Evolutionary conservation across 1,140 invertebrate species (phyloP).

Genomic region (Dendrolimus punctatus): DNA sequence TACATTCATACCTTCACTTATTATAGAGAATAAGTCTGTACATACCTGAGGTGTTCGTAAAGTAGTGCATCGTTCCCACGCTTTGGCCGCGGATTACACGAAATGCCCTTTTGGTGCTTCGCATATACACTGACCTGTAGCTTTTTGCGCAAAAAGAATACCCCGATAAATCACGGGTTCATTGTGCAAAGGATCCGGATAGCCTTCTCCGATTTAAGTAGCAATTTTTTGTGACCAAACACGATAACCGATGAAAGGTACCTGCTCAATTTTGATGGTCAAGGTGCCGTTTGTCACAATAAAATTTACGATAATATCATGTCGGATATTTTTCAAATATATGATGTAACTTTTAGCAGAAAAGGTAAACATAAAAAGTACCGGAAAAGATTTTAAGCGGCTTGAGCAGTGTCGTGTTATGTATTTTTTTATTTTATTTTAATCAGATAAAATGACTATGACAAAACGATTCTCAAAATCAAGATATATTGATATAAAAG

Average conservation of each 20-base stretch:
- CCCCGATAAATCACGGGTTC: slow-evolving; percentile 59
- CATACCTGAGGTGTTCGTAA: no score
- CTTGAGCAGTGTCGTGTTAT: no score
- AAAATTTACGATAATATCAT: slow-evolving; percentile 49
- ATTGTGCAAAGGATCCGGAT: slow-evolving; percentile 43
- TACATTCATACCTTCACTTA: no score
- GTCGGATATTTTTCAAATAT: neutral
- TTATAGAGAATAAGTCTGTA: no score
- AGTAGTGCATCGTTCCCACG: slow-evolving; percentile 50
- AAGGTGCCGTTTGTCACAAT: slow-evolving; percentile 64
- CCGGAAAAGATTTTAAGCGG: no score
- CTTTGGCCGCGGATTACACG: slow-evolving; percentile 50
- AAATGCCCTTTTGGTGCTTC: slow-evolving; percentile 65
- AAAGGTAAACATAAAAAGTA: no score
- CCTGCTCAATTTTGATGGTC: slow-evolving; percentile 61
- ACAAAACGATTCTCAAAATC: no score
- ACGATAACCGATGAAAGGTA: slow-evolving; percentile 52
- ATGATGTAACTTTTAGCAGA: no score
- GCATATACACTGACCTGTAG: slow-evolving; percentile 50
- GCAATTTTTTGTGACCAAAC: slow-evolving; percentile 53
- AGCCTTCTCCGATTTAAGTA: slow-evolving; percentile 33
- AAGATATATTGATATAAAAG: no score
- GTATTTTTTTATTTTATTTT: no score
- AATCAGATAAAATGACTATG: no score
- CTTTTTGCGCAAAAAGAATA: slow-evolving; percentile 62